Percentiles rank a stretch among this genome's conserved stretches.
Conservation (phyloP, 2,797 vertebrate species). For the Hydrophis major region DNA sequence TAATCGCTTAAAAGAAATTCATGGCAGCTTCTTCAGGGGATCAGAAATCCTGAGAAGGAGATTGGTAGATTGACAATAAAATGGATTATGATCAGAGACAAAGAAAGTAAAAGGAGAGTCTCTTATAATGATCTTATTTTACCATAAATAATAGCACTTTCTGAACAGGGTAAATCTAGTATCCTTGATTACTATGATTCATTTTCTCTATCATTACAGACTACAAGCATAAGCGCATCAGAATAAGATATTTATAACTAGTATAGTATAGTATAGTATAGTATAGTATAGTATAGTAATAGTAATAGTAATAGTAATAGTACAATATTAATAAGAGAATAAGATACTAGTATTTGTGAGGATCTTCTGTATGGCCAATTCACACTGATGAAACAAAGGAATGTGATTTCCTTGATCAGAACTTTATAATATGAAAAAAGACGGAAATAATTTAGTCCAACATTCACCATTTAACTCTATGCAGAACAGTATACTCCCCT, state of each 20-base stretch:
- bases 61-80: neutral
- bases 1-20: neutral
- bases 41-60: conserved; percentile 21
- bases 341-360: neutral
- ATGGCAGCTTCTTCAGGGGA: neutral
- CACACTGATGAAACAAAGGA: neutral
- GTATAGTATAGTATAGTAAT: neutral
- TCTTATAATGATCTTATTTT: conserved; percentile 66
- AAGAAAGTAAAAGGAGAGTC: conserved; percentile 39
- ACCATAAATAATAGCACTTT: conserved; percentile 60
- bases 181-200: conserved; percentile 36
- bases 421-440: conserved; percentile 30
- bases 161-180: conserved; percentile 45
- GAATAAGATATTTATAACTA: neutral
- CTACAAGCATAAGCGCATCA: neutral
- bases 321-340: no score
- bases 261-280: neutral
- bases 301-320: neutral
- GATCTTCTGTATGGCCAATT: neutral
- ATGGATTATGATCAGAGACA: neutral
- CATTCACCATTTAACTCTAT: neutral
- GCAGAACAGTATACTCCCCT: neutral
- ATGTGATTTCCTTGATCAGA: conserved; percentile 29
- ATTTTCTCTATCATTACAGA: conserved; percentile 45
- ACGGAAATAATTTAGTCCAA: neutral